Evolutionary conservation across 1,140 invertebrate species (phyloP), one percentile per base, ranked within the genome.

Genomic region (Choristoneura fumiferana): DNA sequence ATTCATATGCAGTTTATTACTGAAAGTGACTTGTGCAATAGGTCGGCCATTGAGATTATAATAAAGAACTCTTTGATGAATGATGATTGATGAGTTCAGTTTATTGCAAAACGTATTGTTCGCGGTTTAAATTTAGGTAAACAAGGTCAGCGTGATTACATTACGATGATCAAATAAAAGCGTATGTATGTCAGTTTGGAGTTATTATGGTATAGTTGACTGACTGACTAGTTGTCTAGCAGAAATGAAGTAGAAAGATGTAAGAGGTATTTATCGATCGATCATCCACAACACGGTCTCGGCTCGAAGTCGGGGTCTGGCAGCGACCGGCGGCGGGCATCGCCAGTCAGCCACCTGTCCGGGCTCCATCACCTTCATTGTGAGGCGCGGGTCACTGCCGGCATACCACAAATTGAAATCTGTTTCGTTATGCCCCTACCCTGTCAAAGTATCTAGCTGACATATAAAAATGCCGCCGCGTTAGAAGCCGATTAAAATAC

Each of bases 341-440:
- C 69, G 60, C 73, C n/a, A n/a, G 73, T 87, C 80, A 83, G 66
- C 67, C 81, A 81, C 77, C 84, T 87, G 84, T 86, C 84, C 80
- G 83, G 84, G 83, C 84, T 84, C 67, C 71, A 86, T 86, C 83
- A 83, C 73, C 74, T 78, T 75, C 68, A 75, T 71, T 76, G 69
- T 82, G 69, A 36, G 36, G 18, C 15, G 37, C 18, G 22, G 73
- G 79, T 63, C 66, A 69, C 60, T 70, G 67, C 65, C 62, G 75
- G 69, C 72, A 76, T 73, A 65, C 63, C 57, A 76, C 73, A 80
- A 80, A 84, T 82, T 77, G 76, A 85, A 84, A 85, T 81, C 79
- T 78, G 76, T 84, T 84, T 81, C 79, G 77, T 81, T 84, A 79
- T 83, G 73, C 78, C 70, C 49, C 65, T 82, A 74, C 77, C 69